phyloP scores from a whole-genome alignment of 2,797 vertebrate genomes.

The Brachymystax lenok region DNA sequence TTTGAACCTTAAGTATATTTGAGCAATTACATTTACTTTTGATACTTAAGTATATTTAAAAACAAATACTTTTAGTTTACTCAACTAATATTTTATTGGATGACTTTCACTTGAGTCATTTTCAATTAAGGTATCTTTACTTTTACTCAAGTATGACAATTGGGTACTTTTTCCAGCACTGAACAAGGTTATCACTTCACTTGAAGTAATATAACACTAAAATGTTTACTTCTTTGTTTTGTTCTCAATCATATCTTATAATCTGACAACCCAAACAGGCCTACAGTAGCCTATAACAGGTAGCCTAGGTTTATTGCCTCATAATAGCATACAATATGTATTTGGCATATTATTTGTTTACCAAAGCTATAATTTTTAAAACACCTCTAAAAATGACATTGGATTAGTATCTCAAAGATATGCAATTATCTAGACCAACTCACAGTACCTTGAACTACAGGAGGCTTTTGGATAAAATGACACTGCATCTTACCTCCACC shows the following conservation, averaged over 20 bases:
- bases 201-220: too few species aligned
- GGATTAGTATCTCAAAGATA: background rate
- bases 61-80: too few species aligned
- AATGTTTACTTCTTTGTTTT: slow-evolving; percentile 18
- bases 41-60: too few species aligned
- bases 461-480: too few species aligned
- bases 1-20: too few species aligned
- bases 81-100: too few species aligned
- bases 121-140: too few species aligned
- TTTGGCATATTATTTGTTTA: background rate
- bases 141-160: too few species aligned
- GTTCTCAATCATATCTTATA: background rate
- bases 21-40: too few species aligned
- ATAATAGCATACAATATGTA: background rate
- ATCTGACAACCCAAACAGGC: background rate
- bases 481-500: background rate
- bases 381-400: background rate
- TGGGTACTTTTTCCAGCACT: too few species aligned
- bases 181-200: slow-evolving; percentile 21
- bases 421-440: too few species aligned
- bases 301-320: background rate
- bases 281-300: background rate
- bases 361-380: background rate
- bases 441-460: background rate
- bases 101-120: too few species aligned